Evolutionary conservation across 1,140 invertebrate genomes (phyloP).

Genomic region (Pseudomyrmex flavicornis): DNA sequence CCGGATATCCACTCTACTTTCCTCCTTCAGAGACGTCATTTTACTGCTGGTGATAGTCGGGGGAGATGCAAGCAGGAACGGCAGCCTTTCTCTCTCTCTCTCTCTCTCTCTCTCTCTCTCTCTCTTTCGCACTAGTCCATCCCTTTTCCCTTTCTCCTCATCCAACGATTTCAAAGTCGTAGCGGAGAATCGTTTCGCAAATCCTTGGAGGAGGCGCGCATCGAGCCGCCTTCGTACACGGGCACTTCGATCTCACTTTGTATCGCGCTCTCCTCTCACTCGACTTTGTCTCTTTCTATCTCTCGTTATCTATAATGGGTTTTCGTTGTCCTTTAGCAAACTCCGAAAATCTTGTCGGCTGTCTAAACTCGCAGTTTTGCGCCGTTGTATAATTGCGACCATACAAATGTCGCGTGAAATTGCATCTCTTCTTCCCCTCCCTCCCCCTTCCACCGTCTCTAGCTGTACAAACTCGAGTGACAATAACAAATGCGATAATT

Average conservation of each 20-base stretch:
- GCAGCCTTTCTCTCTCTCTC: background rate
- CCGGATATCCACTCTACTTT: conserved; percentile 78
- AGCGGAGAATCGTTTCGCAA: conserved; percentile 73
- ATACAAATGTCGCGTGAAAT: conserved; percentile 13
- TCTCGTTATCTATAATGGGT: conserved; percentile 75
- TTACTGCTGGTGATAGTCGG: conserved; percentile 73
- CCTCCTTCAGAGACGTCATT: conserved; percentile 77
- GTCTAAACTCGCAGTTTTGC: conserved; percentile 62
- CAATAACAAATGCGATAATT: no score
- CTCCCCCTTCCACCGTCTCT: no score
- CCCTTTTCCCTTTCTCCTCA: conserved; percentile 5
- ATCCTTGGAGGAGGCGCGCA: conserved; percentile 72
- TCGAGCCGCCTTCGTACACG: conserved; percentile 66
- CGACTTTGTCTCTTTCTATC: conserved; percentile 69
- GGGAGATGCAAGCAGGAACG: conserved; percentile 60
- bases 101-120: background rate
- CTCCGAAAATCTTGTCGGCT: conserved; percentile 69
- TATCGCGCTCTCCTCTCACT: background rate
- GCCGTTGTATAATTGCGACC: conserved; percentile 33
- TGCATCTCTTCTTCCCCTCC: background rate
- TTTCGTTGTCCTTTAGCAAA: conserved; percentile 70
- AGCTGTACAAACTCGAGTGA: no score
- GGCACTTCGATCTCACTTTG: conserved; percentile 67
- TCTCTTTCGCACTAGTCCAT: background rate
- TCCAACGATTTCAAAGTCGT: conserved; percentile 76